A percentile compares a stretch with the other conserved stretches of the same genome.
These are phyloP conservation scores for Acomys russatus DNA, from an alignment of 2,797 vertebrate species.

Conservation along the genomic window DNA sequence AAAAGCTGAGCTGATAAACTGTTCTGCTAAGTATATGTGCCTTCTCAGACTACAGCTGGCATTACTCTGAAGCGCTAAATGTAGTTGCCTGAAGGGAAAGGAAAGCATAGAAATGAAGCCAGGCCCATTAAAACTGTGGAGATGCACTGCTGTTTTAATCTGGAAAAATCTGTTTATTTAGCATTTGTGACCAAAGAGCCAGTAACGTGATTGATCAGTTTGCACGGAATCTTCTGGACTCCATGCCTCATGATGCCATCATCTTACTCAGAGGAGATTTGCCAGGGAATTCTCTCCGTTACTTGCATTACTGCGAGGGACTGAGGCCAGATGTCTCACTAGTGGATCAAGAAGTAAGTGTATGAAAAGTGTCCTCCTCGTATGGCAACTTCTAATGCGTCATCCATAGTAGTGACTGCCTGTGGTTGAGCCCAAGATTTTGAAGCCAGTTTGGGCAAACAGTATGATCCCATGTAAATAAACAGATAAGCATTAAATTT, in stretches of 20 bases:
- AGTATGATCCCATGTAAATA: background rate
- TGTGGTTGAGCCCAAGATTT: background rate
- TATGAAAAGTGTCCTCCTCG: constrained; percentile 17
- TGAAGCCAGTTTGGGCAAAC: background rate
- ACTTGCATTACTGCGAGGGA: constrained; percentile 95
- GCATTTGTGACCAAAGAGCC: constrained; percentile 94
- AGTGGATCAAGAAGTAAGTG: constrained; percentile 97
- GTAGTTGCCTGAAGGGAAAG: background rate
- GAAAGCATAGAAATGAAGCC: background rate
- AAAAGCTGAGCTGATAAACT: background rate
- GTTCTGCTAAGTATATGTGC: background rate
- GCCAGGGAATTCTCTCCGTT: constrained; percentile 97
- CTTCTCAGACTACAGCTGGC: background rate
- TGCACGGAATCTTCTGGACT: constrained; percentile 94
- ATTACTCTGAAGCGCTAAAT: constrained; percentile 39
- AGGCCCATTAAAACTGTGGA: background rate
- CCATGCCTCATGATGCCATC: constrained; percentile 92
- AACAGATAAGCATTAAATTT: background rate
- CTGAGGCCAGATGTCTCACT: constrained; percentile 94
- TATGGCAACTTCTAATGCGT: background rate
- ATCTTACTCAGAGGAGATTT: constrained; percentile 97
- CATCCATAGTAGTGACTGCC: too few relatives aligned
- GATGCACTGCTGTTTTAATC: constrained; percentile 22
- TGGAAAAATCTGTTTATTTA: constrained; percentile 81
- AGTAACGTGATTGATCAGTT: constrained; percentile 95